Evolutionary conservation across 2,888 invertebrate species (phyloP), one percentile per base, ranked within the genome.

Genomic region (Scaptomyza tumidula): DNA sequence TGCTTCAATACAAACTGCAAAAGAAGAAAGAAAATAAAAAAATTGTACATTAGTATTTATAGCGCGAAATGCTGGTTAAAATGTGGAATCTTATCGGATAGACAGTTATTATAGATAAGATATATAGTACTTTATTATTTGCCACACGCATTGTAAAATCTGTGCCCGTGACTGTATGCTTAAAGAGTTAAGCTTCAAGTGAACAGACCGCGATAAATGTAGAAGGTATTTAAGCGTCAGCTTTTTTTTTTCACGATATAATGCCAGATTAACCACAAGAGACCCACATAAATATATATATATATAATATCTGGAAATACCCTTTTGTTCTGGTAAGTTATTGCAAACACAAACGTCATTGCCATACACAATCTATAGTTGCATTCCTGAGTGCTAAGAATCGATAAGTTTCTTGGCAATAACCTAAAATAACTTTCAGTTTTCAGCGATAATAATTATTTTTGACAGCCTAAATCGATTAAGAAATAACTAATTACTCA

Each of bases 1-100:
- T 24, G 16, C 43, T 52, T 41, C 29, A 7, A 39, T 44, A 45
- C 37, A 58, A 72, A 80, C 79, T 80, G 67, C 46, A 65, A 41
- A 66, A 62, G 3, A 48, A 16, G 13, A 60, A 0, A 48, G 9
- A 35, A 10, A 14, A 7, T 0, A 1, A n/a, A 13, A 10, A 24
- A 24, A 24, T 1, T 0, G 0, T 1, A 10, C 1, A 3, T 65
- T 24, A 62, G 14, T 45, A 48, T 50, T 27, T 29, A 11, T 31
- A 35, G 11, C 7, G 13, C 13, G 3, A 5, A n/a, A 27, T 7
- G 3, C 1, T 6, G n/a, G 10, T 33, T 11, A 1, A 29, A 1
- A 16, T 44, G 13, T 19, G 14, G n/a, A n/a, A n/a, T n/a, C n/a
- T 39, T 56, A 65, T 64, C 49, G 27, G n/a, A 7, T 37, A 46